These are phyloP conservation scores for Xiphorhynchus elegans DNA, from an alignment of 2,113 vertebrate genomes.

Conservation along the genomic window DNA sequence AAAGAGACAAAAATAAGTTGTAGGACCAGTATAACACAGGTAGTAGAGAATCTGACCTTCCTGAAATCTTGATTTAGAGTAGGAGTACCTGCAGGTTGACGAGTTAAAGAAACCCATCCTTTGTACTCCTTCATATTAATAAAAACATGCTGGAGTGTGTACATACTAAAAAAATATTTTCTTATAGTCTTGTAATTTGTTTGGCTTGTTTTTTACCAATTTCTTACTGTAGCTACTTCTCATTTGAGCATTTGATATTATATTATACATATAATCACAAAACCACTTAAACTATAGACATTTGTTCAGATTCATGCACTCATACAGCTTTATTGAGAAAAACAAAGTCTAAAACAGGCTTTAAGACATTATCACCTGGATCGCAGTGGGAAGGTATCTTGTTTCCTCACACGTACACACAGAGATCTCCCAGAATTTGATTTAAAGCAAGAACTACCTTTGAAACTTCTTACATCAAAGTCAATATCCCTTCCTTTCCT, in stretches of 20 bases:
- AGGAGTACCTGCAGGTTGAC: background rate
- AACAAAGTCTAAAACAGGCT: background rate
- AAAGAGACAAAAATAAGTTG: background rate
- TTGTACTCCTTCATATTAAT: background rate
- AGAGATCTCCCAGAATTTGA: background rate
- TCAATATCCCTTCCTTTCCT: background rate
- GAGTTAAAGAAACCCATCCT: background rate
- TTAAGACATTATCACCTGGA: background rate
- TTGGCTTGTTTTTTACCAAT: background rate
- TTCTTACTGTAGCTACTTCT: background rate
- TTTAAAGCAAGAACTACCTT: background rate
- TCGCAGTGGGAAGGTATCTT: background rate
- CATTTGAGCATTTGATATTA: background rate
- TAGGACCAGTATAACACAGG: background rate
- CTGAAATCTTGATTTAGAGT: background rate
- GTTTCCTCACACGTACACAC: background rate
- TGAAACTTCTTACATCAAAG: background rate
- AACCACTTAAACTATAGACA: background rate
- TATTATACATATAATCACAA: background rate
- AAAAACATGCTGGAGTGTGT: background rate
- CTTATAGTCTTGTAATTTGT: background rate
- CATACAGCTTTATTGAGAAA: background rate
- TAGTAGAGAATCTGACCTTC: background rate
- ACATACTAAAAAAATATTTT: background rate
- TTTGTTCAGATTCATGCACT: background rate